Base-by-base conservation (phyloP, 2,888 invertebrate species). In the Gasteruption jaculator region DNA sequence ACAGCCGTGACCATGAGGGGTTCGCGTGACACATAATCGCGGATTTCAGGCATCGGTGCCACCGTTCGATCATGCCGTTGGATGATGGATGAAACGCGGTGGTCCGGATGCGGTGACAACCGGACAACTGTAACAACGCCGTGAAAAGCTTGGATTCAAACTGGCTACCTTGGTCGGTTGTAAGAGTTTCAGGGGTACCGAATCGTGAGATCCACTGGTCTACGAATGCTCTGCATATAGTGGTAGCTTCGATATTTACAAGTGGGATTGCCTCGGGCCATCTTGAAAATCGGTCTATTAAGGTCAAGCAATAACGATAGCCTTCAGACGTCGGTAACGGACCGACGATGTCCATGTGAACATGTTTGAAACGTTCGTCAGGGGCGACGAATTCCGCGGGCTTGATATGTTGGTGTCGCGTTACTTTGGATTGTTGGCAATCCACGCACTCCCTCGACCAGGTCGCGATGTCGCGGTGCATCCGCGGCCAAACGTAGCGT, bases 401-500 rank as follows among this genome's bases (percentile, higher is more conserved):
- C 4, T 62, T 61, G 21, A 59, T n/a, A 24, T 37, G 18, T 10
- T 56, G 56, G 52, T 60, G 68, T 20, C 63, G 44, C 0, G 41
- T 22, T 1, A 67, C 43, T 43, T 71, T 71, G 2, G 46, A 35
- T 3, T 49, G 45, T 38, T 70, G 69, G 37, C 68, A 69, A 3
- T 45, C 34, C 3, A 53, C 10, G 44, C 65, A 66, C 8, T 46
- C 29, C 15, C 49, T 47, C 2, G 58, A 46, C 67, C 62, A 67
- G 2, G 44, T 29, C 3, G 53, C 32, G 26, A 56, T 57, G 31
- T 71, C 62, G 8, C 44, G 48, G 1, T 53, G 48, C 4, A 68
- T 51, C 2, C 49, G 48, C 1, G 63, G 65, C 68, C 65, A 68
- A 0, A 69, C 57, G 30, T 53, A 69, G n/a, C n/a, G n/a, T n/a